Conservation (phyloP, 1,140 invertebrate genomes). For the Nomia melanderi region DNA sequence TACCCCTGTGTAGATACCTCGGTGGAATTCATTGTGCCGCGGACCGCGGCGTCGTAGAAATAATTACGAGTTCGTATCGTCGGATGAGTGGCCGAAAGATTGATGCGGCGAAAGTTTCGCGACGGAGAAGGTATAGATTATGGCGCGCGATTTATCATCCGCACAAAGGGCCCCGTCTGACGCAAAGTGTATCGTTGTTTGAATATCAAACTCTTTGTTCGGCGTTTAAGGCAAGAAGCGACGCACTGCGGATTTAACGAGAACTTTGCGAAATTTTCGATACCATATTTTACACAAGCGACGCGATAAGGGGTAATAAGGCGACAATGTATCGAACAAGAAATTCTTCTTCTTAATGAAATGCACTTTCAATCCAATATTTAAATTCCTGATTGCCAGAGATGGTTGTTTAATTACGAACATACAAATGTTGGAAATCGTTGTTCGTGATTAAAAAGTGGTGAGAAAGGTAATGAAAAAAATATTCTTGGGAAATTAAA, state of each 20-base stretch:
- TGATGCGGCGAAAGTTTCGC: conserved; percentile 13
- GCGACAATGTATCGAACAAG: too few species aligned
- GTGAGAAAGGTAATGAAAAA: too few species aligned
- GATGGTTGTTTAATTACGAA: too few species aligned
- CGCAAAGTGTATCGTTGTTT: conserved; percentile 17
- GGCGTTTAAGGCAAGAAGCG: not conserved
- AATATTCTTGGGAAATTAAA: too few species aligned
- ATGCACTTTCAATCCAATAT: too few species aligned
- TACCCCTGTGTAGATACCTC: not conserved
- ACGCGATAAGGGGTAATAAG: too few species aligned
- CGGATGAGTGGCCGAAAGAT: conserved; percentile 5
- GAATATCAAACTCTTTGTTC: conserved; percentile 13
- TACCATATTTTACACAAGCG: not conserved
- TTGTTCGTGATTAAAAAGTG: too few species aligned
- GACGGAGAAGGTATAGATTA: not conserved
- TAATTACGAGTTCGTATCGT: conserved; percentile 10
- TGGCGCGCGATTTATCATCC: conserved; percentile 12
- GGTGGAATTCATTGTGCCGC: not conserved
- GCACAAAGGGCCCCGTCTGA: not conserved
- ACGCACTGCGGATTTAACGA: not conserved
- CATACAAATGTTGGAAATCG: too few species aligned
- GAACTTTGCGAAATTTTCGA: not conserved
- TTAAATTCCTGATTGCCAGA: too few species aligned
- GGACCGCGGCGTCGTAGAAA: not conserved
- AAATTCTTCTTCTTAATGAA: too few species aligned